Conservation (phyloP, 2,888 invertebrate species). For the Eupithecia pulchellata region DNA sequence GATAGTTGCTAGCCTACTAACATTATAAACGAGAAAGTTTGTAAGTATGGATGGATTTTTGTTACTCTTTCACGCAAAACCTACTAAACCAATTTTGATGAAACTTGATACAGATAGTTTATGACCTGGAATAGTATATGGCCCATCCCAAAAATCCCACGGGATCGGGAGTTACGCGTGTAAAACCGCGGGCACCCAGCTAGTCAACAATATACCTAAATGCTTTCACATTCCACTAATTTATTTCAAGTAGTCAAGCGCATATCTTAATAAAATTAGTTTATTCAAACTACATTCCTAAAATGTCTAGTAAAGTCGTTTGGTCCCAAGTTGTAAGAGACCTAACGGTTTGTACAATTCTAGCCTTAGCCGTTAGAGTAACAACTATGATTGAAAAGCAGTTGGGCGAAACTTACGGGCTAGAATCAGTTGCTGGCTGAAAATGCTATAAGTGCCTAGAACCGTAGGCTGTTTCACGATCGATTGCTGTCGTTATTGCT, state of each 20-base stretch:
- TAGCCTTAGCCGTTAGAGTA: constrained; percentile 38
- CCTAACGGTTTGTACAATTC: constrained; percentile 44
- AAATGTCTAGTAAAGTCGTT: constrained; percentile 12
- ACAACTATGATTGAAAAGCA: constrained; percentile 40
- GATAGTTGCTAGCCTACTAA: too few relatives aligned
- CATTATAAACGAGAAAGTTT: too few relatives aligned
- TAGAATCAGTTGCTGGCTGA: constrained; percentile 15
- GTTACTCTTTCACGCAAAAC: too few relatives aligned
- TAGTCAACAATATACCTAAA: not conserved
- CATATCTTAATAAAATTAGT: constrained; percentile 19
- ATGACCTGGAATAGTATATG: too few relatives aligned
- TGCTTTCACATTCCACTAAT: constrained; percentile 16
- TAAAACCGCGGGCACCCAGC: not conserved
- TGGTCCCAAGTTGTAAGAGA: constrained; percentile 35
- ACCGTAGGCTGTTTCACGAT: not conserved
- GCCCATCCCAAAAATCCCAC: too few relatives aligned
- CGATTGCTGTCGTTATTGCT: not conserved
- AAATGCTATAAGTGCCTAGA: constrained; percentile 15
- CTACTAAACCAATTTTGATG: too few relatives aligned
- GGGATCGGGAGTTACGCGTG: not conserved
- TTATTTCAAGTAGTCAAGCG: constrained; percentile 22
- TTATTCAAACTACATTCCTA: constrained; percentile 30
- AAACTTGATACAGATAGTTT: too few relatives aligned
- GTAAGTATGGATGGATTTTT: too few relatives aligned
- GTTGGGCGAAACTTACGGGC: constrained; percentile 19